Conservation (phyloP, 2,888 invertebrate genomes). For the Plebejus melissa region DNA sequence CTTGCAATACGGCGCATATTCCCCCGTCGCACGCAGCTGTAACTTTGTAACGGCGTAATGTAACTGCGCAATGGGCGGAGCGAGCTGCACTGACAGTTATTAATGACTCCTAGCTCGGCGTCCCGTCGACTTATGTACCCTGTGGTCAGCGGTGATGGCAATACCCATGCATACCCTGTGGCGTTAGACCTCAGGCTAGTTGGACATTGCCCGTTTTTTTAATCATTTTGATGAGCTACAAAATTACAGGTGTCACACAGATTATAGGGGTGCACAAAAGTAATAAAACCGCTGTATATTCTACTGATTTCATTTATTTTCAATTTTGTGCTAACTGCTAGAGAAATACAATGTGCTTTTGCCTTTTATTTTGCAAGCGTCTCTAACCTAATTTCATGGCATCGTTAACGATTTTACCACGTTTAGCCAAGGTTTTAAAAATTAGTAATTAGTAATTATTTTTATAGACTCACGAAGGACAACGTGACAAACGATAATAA, state of each 20-base stretch:
- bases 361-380: neutral
- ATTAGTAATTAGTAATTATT: constrained; percentile 30
- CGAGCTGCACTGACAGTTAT: constrained; percentile 58
- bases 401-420: constrained; percentile 17
- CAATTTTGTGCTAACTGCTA: neutral
- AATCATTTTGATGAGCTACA: neutral
- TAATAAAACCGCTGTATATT: neutral
- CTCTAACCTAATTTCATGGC: constrained; percentile 16
- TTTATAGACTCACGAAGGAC: constrained; percentile 30
- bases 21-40: constrained; percentile 34
- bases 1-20: constrained; percentile 36
- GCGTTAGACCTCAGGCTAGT: neutral
- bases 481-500: constrained; percentile 35
- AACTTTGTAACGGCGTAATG: constrained; percentile 48
- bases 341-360: neutral
- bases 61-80: constrained; percentile 66
- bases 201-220: neutral
- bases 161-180: neutral
- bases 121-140: constrained; percentile 19
- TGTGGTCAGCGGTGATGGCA: constrained; percentile 2
- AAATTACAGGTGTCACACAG: neutral
- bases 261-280: neutral
- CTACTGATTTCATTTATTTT: neutral
- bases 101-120: constrained; percentile 54
- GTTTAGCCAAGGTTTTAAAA: constrained; percentile 14